Base-by-base conservation (phyloP, 2,888 invertebrate genomes). In the Drosophila prolongata region DNA sequence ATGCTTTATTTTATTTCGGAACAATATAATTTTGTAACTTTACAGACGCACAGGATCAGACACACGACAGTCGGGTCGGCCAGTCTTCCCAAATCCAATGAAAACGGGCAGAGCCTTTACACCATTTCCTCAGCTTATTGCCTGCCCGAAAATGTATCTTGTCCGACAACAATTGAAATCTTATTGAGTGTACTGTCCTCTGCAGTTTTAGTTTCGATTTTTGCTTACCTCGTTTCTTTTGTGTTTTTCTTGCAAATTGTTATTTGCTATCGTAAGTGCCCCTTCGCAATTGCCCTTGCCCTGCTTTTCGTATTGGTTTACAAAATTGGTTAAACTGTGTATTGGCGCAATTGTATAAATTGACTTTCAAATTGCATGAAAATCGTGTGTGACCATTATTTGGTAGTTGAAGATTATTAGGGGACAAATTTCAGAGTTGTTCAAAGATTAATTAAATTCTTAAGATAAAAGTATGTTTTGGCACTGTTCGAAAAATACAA, bases 21-120 rank as follows among this genome's bases (percentile, higher is more conserved):
- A 83, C 90, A 85, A 89, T 89, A 85, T 87, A 78, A 89, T 85
- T 88, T 85, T 78, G 84, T 80, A 87, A 86, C 87, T 88, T 89
- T 80, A 68, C 80, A 46, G 47, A 56, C 65, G 46, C 55, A 55
- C 54, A 16, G 61, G 62, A 47, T 61, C 59, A 58, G 34, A 10
- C 35, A 55, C 30, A 54, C 53, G 47, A 43, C 46, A 16, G 19
- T 49, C 16, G 40, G 53, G 19, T 49, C 16, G 40, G 53, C 42
- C 50, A 67, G 72, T 81, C 77, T 75, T 61, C 77, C 77, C 72
- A 79, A 88, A 70, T 75, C 80, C 77, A 88, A 89, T 79, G 88
- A 84, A 84, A 84, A 85, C 79, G 68, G 87, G 37, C 46, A 69
- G 55, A 44, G 47, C 40, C 50, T 47, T 35, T 19, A 34, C 49